phyloP scores from a whole-genome alignment of 2,113 vertebrate species.

The Arenaria interpres region DNA sequence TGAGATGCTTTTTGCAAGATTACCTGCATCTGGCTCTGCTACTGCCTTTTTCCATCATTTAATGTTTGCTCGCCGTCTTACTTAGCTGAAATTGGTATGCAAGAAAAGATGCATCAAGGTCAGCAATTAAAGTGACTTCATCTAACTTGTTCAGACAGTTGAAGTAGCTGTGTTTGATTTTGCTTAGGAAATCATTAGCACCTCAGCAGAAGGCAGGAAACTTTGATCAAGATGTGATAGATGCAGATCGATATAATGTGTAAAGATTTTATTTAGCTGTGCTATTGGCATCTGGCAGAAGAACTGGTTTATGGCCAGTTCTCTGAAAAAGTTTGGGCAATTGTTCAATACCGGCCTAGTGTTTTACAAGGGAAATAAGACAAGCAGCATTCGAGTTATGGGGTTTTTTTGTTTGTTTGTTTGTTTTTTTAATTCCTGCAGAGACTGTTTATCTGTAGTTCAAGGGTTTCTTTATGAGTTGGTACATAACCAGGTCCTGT shows the following conservation, averaged over 20 bases:
- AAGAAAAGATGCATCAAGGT: constrained; percentile 56
- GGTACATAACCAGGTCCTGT: neutral
- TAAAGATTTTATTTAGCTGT: constrained; percentile 64
- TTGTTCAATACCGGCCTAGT: neutral
- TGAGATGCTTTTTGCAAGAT: neutral
- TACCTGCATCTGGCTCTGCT: neutral
- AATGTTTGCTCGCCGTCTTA: neutral
- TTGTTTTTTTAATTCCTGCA: neutral
- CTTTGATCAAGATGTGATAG: constrained; percentile 74
- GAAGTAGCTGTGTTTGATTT: constrained; percentile 69
- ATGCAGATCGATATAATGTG: constrained; percentile 71
- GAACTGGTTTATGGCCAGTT: neutral
- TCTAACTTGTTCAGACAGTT: constrained; percentile 42
- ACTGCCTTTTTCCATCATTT: neutral
- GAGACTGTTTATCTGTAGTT: neutral
- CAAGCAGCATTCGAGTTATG: neutral
- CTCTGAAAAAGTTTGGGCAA: neutral
- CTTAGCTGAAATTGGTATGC: constrained; percentile 64
- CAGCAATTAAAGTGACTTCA: constrained; percentile 73
- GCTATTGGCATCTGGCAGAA: constrained; percentile 57
- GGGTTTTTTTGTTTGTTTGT: no score
- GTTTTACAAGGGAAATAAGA: neutral
- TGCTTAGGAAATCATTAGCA: constrained; percentile 73
- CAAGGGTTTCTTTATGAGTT: neutral
- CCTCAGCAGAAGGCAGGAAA: constrained; percentile 72